A percentile compares a stretch with the other conserved stretches of the same genome.
Conservation (phyloP, 2,888 invertebrate genomes). For the Blera fallax region DNA sequence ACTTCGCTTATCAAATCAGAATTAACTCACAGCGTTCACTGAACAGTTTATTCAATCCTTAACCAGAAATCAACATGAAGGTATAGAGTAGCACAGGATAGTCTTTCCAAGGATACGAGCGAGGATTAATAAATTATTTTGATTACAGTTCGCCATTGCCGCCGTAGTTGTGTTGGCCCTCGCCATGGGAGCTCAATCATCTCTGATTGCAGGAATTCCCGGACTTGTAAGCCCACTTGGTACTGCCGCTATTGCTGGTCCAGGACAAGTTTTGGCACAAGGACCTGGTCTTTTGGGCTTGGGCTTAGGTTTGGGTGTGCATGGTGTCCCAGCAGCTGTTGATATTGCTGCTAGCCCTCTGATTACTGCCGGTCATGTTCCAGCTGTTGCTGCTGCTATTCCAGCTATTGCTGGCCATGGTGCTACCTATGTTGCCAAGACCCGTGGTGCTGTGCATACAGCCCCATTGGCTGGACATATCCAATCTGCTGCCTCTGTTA, state of each 20-base stretch:
- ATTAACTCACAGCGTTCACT: conserved; percentile 52
- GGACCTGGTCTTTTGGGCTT: conserved; percentile 73
- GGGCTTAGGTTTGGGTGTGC: conserved; percentile 74
- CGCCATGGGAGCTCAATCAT: conserved; percentile 79
- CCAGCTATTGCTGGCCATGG: conserved; percentile 80
- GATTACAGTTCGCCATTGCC: conserved; percentile 76
- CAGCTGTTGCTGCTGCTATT: conserved; percentile 79
- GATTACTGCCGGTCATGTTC: conserved; percentile 70
- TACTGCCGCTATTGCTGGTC: conserved; percentile 58
- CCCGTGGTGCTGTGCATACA: conserved; percentile 80
- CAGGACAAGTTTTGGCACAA: conserved; percentile 71
- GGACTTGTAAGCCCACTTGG: conserved; percentile 61
- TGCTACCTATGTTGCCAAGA: conserved; percentile 80
- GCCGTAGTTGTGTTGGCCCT: conserved; percentile 79
- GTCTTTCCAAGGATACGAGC: not conserved
- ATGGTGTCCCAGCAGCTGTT: conserved; percentile 75
- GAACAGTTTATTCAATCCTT: conserved; percentile 56
- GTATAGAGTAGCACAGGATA: conserved; percentile 26
- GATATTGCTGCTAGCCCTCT: conserved; percentile 61
- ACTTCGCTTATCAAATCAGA: conserved; percentile 46
- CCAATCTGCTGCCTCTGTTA: conserved; percentile 80
- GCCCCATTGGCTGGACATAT: conserved; percentile 81
- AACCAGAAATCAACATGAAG: conserved; percentile 64
- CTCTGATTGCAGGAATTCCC: conserved; percentile 75
- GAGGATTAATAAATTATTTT: conserved; percentile 29